Percentiles rank a stretch among this genome's conserved stretches.
phyloP scores from a whole-genome alignment of 2,888 invertebrate genomes.

The Galerucella pusilla region DNA sequence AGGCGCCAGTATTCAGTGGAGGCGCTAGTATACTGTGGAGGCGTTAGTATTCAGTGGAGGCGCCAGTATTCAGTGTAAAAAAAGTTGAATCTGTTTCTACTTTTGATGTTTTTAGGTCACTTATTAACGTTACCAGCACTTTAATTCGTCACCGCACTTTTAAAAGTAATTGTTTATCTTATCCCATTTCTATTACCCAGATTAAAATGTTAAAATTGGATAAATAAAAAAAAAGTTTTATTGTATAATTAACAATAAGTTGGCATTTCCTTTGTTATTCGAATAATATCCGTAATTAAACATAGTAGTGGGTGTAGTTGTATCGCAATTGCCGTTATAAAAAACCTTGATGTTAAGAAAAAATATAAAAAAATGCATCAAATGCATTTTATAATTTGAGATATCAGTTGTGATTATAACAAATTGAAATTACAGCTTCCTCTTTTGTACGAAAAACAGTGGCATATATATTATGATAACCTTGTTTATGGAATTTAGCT shows the following conservation, averaged over 20 bases:
- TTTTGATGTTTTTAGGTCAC: too few relatives aligned
- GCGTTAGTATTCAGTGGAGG: too few relatives aligned
- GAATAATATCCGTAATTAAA: slow-evolving; percentile 11
- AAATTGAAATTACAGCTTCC: slow-evolving; percentile 25
- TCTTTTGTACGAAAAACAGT: slow-evolving; percentile 20
- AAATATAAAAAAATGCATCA: slow-evolving; percentile 18
- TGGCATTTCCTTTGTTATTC: slow-evolving; percentile 8
- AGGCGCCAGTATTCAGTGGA: too few relatives aligned
- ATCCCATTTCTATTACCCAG: slow-evolving; percentile 5
- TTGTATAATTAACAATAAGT: slow-evolving; percentile 13
- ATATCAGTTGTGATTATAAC: slow-evolving; percentile 27
- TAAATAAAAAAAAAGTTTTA: slow-evolving; percentile 1
- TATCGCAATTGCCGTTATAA: slow-evolving; percentile 18
- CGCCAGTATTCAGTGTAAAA: too few relatives aligned
- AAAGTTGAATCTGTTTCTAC: too few relatives aligned
- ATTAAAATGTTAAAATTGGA: not conserved
- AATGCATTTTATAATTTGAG: slow-evolving; percentile 28
- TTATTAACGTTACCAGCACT: too few relatives aligned
- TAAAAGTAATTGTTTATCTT: not conserved
- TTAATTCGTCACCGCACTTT: too few relatives aligned
- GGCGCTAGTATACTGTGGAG: too few relatives aligned
- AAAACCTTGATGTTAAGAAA: slow-evolving; percentile 30
- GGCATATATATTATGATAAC: slow-evolving; percentile 2
- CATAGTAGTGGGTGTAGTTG: slow-evolving; percentile 5
- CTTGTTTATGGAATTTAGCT: not conserved